These are phyloP conservation scores for Andrena minutula DNA, from an alignment of 2,888 invertebrate genomes.

Conservation along the genomic window DNA sequence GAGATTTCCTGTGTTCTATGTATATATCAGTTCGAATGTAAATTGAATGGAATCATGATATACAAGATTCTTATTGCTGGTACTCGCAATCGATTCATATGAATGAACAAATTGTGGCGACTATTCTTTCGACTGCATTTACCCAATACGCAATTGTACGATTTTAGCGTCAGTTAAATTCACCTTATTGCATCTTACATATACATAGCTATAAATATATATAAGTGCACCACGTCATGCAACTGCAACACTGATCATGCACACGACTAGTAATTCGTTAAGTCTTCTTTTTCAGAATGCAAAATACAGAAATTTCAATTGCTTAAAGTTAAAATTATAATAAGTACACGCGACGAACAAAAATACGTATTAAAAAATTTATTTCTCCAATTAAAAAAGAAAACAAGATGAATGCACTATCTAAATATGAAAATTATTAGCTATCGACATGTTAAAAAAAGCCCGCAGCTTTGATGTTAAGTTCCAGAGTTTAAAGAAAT, in stretches of 20 bases:
- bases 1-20: conserved; percentile 22
- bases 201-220: conserved; percentile 44
- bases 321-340: conserved; percentile 32
- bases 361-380: conserved; percentile 24
- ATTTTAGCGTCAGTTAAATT: conserved; percentile 18
- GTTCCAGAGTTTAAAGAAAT: conserved; percentile 44
- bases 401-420: conserved; percentile 23
- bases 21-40: conserved; percentile 20
- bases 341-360: conserved; percentile 44
- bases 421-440: conserved; percentile 30
- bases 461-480: conserved; percentile 38
- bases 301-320: conserved; percentile 31
- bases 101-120: conserved; percentile 28
- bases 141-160: conserved; percentile 63
- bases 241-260: conserved; percentile 58
- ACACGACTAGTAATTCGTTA: conserved; percentile 57
- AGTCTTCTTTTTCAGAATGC: conserved; percentile 38
- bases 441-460: conserved; percentile 41
- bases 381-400: conserved; percentile 7
- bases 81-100: conserved; percentile 68
- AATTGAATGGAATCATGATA: conserved; percentile 24
- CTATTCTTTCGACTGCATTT: conserved; percentile 69
- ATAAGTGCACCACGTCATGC: conserved; percentile 64
- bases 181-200: conserved; percentile 53
- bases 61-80: conserved; percentile 72